Evolutionary conservation across 2,888 invertebrate genomes (phyloP).

Genomic region (Papilio elwesi): DNA sequence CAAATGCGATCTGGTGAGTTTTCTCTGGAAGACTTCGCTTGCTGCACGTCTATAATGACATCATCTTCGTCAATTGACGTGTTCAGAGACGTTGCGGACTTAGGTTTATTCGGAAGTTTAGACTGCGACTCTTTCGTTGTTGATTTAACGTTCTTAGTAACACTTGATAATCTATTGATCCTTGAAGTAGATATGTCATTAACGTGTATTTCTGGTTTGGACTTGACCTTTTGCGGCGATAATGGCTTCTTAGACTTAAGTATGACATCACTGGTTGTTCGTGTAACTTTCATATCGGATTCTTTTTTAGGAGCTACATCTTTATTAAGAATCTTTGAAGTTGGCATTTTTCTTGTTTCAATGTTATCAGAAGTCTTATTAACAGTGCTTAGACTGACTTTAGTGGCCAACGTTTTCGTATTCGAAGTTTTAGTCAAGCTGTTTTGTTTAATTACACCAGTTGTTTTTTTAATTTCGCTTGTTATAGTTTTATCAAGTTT

Average conservation of each 20-base stretch:
- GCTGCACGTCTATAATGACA: slow-evolving; percentile 87
- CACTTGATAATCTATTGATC: slow-evolving; percentile 55
- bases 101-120: slow-evolving; percentile 73
- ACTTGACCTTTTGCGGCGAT: slow-evolving; percentile 74
- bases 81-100: slow-evolving; percentile 80
- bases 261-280: slow-evolving; percentile 84
- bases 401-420: slow-evolving; percentile 55
- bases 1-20: slow-evolving; percentile 89
- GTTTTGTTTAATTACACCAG: slow-evolving; percentile 61
- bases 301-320: slow-evolving; percentile 70
- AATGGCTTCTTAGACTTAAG: slow-evolving; percentile 74
- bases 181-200: slow-evolving; percentile 64
- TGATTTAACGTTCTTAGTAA: slow-evolving; percentile 56
- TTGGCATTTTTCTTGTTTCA: slow-evolving; percentile 64
- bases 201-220: slow-evolving; percentile 80
- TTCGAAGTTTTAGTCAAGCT: slow-evolving; percentile 56
- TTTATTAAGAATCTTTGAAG: slow-evolving; percentile 64
- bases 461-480: slow-evolving; percentile 63
- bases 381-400: slow-evolving; percentile 51
- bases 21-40: slow-evolving; percentile 90
- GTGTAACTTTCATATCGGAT: slow-evolving; percentile 74
- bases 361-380: slow-evolving; percentile 54
- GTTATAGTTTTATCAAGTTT: slow-evolving; percentile 62
- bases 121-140: slow-evolving; percentile 60
- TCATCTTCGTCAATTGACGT: slow-evolving; percentile 83